A percentile compares a stretch with the other conserved stretches of the same genome.
Evolutionary conservation across 2,113 vertebrate species (phyloP).

Genomic region (Epinephelus lanceolatus): DNA sequence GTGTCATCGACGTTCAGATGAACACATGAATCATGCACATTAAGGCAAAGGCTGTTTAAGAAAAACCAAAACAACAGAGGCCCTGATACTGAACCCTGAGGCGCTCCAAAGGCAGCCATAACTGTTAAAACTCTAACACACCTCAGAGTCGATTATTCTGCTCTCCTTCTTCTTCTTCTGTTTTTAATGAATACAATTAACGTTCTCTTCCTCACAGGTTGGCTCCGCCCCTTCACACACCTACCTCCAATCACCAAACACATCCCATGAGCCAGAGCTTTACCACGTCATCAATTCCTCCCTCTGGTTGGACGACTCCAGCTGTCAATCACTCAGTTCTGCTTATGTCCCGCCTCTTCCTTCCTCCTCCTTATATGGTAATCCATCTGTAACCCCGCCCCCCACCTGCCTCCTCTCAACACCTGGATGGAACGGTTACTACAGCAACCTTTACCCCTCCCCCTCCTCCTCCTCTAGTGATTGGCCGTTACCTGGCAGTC

Average conservation of each 20-base stretch:
- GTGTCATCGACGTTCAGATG: no score
- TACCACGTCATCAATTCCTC: conserved; percentile 63
- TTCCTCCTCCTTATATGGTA: conserved; percentile 65
- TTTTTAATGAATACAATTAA: background rate
- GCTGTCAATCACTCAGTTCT: conserved; percentile 51
- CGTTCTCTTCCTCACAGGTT: conserved; percentile 7
- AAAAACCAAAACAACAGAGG: no score
- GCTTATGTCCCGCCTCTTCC: conserved; percentile 47
- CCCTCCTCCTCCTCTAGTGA: conserved; percentile 1
- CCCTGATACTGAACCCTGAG: no score
- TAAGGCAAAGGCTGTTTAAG: no score
- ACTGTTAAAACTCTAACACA: no score
- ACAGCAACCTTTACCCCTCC: background rate
- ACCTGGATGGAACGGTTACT: conserved; percentile 34
- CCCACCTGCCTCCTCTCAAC: conserved; percentile 18
- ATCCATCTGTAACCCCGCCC: conserved; percentile 69
- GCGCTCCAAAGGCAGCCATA: no score
- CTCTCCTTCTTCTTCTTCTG: no score
- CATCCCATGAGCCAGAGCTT: background rate
- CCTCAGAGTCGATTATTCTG: no score
- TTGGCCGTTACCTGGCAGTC: conserved; percentile 6
- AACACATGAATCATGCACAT: no score
- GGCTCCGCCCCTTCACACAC: conserved; percentile 5
- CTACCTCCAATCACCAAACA: conserved; percentile 22
- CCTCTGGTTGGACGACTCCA: conserved; percentile 78